phyloP scores from a whole-genome alignment of 2,888 invertebrate genomes.

The Dexiosoma caninum region DNA sequence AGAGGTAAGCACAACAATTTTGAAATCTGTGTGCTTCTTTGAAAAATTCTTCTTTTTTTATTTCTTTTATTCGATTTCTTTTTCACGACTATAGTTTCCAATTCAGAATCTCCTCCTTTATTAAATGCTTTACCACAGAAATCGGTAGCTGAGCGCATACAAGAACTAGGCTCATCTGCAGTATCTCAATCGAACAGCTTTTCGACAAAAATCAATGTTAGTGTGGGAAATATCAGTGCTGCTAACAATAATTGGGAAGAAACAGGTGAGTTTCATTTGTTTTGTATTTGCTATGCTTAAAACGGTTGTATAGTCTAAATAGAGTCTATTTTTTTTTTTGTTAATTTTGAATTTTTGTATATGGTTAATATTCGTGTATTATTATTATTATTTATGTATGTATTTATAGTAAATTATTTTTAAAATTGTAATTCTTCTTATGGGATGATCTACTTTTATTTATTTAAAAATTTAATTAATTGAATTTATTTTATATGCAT shows the following conservation, averaged over 20 bases:
- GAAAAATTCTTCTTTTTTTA: background rate
- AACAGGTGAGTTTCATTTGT: conserved; percentile 68
- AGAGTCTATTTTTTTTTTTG: background rate
- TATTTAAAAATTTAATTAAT: conserved; percentile 25
- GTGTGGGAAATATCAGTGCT: conserved; percentile 68
- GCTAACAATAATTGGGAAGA: conserved; percentile 46
- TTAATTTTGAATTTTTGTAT: conserved; percentile 41
- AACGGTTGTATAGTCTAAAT: conserved; percentile 21
- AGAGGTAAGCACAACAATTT: conserved; percentile 53
- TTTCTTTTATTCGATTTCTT: too few relatives aligned
- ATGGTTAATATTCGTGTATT: conserved; percentile 33
- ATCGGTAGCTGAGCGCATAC: conserved; percentile 79
- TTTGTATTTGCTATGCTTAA: conserved; percentile 2
- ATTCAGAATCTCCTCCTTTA: conserved; percentile 56
- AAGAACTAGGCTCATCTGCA: conserved; percentile 69
- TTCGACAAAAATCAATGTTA: conserved; percentile 82
- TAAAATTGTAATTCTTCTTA: conserved; percentile 65
- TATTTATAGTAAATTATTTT: conserved; percentile 40
- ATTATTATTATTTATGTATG: conserved; percentile 14
- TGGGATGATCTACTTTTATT: conserved; percentile 68
- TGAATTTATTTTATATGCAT: too few relatives aligned
- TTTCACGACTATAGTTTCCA: conserved; percentile 55
- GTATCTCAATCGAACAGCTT: conserved; percentile 76
- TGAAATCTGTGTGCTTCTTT: background rate
- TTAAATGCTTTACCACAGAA: conserved; percentile 65